These are phyloP conservation scores for Colletes latitarsis DNA, from an alignment of 1,140 invertebrate genomes.

Conservation along the genomic window DNA sequence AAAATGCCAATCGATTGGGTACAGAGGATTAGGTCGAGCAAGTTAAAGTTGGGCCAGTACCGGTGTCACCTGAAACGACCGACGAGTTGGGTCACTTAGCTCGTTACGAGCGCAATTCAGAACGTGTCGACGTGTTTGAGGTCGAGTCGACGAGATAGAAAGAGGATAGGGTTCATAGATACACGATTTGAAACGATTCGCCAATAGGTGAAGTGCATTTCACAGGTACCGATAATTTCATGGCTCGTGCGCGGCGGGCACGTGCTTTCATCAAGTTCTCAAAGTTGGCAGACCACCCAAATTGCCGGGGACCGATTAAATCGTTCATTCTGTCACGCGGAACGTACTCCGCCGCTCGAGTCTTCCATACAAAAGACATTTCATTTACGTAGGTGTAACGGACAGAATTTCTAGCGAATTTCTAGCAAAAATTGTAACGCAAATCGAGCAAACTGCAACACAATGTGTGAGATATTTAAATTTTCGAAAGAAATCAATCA, in stretches of 20 bases:
- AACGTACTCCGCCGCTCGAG: conserved; percentile 28
- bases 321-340: conserved; percentile 56
- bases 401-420: no score
- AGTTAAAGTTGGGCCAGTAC: conserved; percentile 31
- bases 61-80: conserved; percentile 18
- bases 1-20: conserved; percentile 5
- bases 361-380: conserved; percentile 42
- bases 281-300: conserved; percentile 59
- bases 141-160: conserved; percentile 39
- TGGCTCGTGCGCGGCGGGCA: conserved; percentile 54
- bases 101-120: conserved; percentile 51
- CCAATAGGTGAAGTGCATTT: conserved; percentile 53
- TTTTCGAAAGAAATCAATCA: no score
- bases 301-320: conserved; percentile 61
- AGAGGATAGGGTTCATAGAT: conserved; percentile 45
- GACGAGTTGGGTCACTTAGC: conserved; percentile 51
- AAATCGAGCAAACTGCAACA: no score
- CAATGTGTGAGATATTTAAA: no score
- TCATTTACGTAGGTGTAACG: conserved; percentile 28
- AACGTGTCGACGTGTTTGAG: conserved; percentile 51
- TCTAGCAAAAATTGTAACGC: no score
- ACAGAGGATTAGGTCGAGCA: conserved; percentile 23
- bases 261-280: conserved; percentile 60
- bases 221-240: conserved; percentile 58
- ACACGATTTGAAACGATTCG: conserved; percentile 45